Evolutionary conservation across 2,888 invertebrate species (phyloP), one percentile per base, ranked within the genome.

Genomic region (Andrena hattorfiana): DNA sequence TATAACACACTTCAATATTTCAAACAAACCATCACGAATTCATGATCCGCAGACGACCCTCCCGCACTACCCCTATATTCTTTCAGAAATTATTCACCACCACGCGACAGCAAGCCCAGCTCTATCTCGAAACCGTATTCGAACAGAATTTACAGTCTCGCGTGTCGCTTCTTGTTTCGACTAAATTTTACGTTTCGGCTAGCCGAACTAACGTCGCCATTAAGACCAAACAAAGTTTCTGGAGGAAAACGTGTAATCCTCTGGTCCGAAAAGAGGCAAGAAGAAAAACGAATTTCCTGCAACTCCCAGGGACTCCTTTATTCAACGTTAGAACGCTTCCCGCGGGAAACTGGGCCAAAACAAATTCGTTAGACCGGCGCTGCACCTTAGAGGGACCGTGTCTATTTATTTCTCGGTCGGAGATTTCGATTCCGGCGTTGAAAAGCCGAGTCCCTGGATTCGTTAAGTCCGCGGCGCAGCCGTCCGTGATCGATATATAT

Each of bases 401-500:
- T 54, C 20, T 72, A 60, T 80, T 75, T 69, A 72, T 75, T 51
- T 59, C 59, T 68, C 54, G 20, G 71, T 42, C 8, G 62, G 26
- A 60, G 66, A 70, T 67, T 75, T 70, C 35, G 59, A 79, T 42
- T 62, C 13, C 63, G 7, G 48, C 54, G 80, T 49, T 76, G 75
- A 69, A 76, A 80, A 80, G 48, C 80, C 62, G 23, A 35, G n/a
- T 32, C 67, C 51, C 56, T 49, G 62, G 59, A 67, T 72, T 75
- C 80, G 42, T 63, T 49, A 56, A 77, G 49, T 56, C 10, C 48
- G n/a, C 30, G 30, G 51, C 59, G 23, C 30, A 42, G n/a, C 49
- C 28, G 16, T 28, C 26, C 4, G 80, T 60, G 67, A 80, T 83
- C 72, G 82, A 83, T 83, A 80, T 63, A 68, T 63, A 66, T n/a